Conservation (phyloP, 2,888 invertebrate genomes). For the Rhaphigaster nebulosa region DNA sequence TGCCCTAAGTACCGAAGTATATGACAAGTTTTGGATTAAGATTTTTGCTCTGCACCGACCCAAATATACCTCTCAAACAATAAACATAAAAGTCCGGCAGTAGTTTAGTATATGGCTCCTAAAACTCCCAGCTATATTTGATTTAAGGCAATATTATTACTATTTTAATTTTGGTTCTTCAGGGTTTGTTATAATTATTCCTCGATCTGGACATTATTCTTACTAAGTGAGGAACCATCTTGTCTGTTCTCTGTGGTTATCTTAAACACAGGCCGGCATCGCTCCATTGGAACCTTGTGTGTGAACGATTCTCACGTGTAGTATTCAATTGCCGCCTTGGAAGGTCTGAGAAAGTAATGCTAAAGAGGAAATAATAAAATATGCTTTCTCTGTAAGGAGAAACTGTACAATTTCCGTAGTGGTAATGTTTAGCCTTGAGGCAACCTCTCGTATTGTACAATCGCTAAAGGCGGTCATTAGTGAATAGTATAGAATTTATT, state of each 20-base stretch:
- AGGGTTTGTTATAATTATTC: no score
- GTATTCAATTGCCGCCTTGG: neutral
- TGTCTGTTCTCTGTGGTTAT: neutral
- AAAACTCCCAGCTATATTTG: no score
- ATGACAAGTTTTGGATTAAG: no score
- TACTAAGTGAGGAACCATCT: neutral
- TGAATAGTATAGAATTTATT: neutral
- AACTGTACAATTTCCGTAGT: neutral
- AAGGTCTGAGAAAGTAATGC: conserved; percentile 18
- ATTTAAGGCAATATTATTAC: no score
- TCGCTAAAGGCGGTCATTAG: neutral
- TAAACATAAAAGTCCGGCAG: no score
- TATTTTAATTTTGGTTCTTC: neutral
- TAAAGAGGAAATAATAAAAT: conserved; percentile 43
- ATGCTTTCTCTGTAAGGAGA: conserved; percentile 11
- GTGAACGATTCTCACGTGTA: conserved; percentile 14
- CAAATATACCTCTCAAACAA: no score
- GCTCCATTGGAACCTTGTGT: neutral
- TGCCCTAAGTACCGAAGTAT: no score
- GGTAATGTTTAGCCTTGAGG: neutral
- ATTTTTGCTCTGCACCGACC: no score
- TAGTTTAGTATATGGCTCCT: no score
- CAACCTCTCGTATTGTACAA: neutral
- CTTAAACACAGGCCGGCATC: neutral
- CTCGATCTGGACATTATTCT: neutral